phyloP scores from a whole-genome alignment of 2,797 vertebrate species.

The Poecilia picta region DNA sequence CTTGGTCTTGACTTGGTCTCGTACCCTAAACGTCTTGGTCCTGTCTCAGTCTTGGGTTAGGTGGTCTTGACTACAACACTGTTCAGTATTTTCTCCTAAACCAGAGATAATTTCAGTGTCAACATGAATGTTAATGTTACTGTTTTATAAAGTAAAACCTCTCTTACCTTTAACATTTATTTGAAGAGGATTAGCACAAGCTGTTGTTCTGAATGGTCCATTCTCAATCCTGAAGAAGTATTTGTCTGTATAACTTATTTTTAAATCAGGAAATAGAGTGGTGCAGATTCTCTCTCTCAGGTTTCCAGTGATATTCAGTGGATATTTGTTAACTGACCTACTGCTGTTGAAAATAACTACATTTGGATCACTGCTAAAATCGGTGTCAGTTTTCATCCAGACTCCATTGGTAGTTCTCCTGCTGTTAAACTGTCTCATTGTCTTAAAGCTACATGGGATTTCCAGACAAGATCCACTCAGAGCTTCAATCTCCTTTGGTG shows the following conservation, averaged over 20 bases:
- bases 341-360: constrained; percentile 48
- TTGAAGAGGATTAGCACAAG: neutral
- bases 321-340: accelerated
- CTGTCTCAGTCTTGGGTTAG: no score
- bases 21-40: no score
- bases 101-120: no score
- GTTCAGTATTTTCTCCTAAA: no score
- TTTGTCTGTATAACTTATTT: accelerated
- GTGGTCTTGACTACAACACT: no score
- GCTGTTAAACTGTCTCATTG: accelerated
- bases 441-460: neutral
- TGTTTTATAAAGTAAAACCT: no score
- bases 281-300: constrained; percentile 54
- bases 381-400: constrained; percentile 45
- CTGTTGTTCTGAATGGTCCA: accelerated
- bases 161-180: constrained; percentile 56
- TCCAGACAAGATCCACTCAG: constrained; percentile 55
- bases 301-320: constrained; percentile 49
- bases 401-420: neutral
- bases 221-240: constrained; percentile 67
- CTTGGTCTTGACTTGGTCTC: no score
- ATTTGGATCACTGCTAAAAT: accelerated
- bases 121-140: no score
- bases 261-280: constrained; percentile 54
- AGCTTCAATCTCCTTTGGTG: neutral